Conservation (phyloP, 2,113 vertebrate species). For the Pogona vitticeps region DNA sequence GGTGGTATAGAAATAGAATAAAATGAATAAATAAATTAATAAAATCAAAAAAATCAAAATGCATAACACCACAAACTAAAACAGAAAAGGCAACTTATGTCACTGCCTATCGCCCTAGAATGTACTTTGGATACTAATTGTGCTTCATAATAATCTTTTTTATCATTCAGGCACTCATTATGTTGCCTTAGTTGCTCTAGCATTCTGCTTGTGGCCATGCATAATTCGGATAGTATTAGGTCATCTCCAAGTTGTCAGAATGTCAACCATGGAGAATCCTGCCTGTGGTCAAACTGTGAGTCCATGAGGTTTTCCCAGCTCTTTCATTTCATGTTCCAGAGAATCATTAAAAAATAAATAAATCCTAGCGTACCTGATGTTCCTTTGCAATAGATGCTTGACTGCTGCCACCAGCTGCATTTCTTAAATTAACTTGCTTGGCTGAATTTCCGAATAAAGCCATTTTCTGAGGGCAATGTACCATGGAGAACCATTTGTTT, state of each 20-base stretch:
- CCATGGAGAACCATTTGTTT: conserved; percentile 79
- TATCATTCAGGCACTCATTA: neutral
- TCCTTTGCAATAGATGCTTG: conserved; percentile 49
- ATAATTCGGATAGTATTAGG: neutral
- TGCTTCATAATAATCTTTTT: neutral
- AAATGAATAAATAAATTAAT: too few relatives aligned
- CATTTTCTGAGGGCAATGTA: conserved; percentile 74
- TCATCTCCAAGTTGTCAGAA: neutral
- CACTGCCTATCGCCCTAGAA: too few relatives aligned
- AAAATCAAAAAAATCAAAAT: too few relatives aligned
- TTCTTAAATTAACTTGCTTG: conserved; percentile 74
- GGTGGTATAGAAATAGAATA: too few relatives aligned
- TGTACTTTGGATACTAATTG: neutral
- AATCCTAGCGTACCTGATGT: neutral
- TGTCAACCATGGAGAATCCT: neutral
- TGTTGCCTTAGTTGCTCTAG: neutral
- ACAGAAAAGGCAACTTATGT: too few relatives aligned
- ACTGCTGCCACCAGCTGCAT: conserved; percentile 66
- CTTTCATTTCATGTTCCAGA: neutral
- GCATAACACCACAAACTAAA: too few relatives aligned
- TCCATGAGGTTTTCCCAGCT: neutral
- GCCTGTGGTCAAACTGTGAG: neutral
- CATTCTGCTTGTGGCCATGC: neutral
- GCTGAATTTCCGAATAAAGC: conserved; percentile 77
- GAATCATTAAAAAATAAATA: neutral